These are phyloP conservation scores for Amiota minor DNA, from an alignment of 2,888 invertebrate species.

Conservation along the genomic window DNA sequence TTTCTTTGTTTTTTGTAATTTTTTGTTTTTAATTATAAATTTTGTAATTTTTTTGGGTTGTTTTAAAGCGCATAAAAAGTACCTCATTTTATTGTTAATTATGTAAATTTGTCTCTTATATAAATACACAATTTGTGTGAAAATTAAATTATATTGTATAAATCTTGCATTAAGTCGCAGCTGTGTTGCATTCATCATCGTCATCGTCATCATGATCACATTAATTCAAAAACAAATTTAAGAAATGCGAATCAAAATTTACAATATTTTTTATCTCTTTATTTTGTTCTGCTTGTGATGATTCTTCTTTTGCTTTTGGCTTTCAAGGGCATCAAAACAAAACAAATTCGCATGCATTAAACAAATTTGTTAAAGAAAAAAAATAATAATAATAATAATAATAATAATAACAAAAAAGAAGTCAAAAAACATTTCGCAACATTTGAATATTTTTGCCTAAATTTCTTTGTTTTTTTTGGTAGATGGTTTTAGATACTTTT, in stretches of 20 bases:
- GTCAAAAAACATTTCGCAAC: neutral
- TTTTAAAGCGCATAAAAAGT: neutral
- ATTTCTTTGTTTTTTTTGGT: neutral
- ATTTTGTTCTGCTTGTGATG: too few relatives aligned
- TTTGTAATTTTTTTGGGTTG: too few relatives aligned
- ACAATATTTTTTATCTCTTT: neutral
- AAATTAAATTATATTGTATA: neutral
- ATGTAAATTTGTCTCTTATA: constrained; percentile 1
- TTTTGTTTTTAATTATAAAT: too few relatives aligned
- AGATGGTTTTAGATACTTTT: neutral
- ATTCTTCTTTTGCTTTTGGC: too few relatives aligned
- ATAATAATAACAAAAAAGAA: neutral
- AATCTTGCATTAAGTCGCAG: neutral
- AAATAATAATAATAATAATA: neutral
- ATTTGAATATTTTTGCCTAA: constrained; percentile 8
- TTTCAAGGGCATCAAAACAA: too few relatives aligned
- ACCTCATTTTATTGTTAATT: neutral
- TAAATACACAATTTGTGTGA: neutral
- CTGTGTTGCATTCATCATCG: neutral
- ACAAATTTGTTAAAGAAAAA: neutral
- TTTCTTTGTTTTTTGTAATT: too few relatives aligned
- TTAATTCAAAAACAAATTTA: neutral
- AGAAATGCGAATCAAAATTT: neutral
- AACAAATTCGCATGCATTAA: too few relatives aligned
- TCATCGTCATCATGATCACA: neutral